Base-by-base conservation (phyloP, 2,797 vertebrate genomes). In the Trematomus bernacchii region DNA sequence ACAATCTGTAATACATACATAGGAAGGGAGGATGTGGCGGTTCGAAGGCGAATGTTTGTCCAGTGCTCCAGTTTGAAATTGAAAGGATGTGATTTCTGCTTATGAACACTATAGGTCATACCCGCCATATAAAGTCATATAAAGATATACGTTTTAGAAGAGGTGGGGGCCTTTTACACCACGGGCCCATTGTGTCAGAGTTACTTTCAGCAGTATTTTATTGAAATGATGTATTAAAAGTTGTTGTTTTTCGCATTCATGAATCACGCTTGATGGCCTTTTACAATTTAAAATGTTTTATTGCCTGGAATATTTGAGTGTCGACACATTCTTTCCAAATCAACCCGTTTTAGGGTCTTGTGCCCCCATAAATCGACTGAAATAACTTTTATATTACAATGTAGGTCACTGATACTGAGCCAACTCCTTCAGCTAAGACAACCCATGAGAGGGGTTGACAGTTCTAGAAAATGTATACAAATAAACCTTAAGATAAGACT, bases 11-110 rank as follows among this genome's bases (percentile, higher is more conserved):
- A 80, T 33, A 40, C 27, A 65, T 51, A 48, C 44, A 44, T 60
- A 23, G 40, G 27, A 27, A 65, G 66, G 14, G 70, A 89, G 89
- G 90, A 90, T 88, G 84, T 90, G 47, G 61, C 87, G 84, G 85
- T 89, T 87, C 76, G 82, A 82, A 88, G 48, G 12, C 27, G 18
- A 67, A 7, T 10, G 11, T n/a, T 27, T 2, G 37, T 16, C 15
- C 44, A 13, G 15, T 7, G 27, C 10, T 2, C 53, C 12, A 14
- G 9, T 1, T 15, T 58, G 21, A 46, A 14, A 6, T 30, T 13
- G 14, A 44, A 19, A 23, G 3, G 10, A 50, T 62, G 72, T 16
- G 2, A 30, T 77, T 57, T 6, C 70, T 30, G 19, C 21, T 52
- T 0, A 0, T 37, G 30, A 58, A 37, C 68, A 78, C 62, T 71